Conservation (phyloP, 2,888 invertebrate species). For the Chrysomela aeneicollis region DNA sequence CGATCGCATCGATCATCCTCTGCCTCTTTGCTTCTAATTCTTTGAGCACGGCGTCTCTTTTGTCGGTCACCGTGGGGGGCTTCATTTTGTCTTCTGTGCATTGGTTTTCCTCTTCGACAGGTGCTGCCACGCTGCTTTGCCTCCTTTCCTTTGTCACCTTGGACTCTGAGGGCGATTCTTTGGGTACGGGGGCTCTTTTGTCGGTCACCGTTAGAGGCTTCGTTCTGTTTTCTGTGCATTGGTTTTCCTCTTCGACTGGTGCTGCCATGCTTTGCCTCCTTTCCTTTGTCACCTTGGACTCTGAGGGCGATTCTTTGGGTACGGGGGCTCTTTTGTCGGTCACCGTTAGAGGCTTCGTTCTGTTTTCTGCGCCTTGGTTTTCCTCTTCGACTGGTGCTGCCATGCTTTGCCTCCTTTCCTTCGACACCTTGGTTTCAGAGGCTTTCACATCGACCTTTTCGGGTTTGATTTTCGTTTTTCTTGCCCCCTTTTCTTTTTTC, state of each 20-base stretch:
- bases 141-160: neutral
- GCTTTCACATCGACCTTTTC: neutral
- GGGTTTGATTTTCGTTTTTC: neutral
- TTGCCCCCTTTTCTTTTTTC: no score
- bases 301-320: no score
- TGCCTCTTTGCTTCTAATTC: slow-evolving; percentile 52
- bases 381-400: no score
- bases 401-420: no score
- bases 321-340: neutral
- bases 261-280: neutral
- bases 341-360: no score
- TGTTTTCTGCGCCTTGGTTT: no score
- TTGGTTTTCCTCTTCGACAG: no score
- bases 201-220: no score
- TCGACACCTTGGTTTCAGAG: neutral
- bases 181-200: neutral
- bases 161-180: neutral
- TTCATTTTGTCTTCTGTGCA: no score
- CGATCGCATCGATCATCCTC: slow-evolving; percentile 48
- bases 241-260: no score
- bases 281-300: neutral
- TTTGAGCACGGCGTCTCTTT: slow-evolving; percentile 33
- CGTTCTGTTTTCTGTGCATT: no score
- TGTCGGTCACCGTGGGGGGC: no score
- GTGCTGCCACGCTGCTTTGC: neutral